Conservation (phyloP, 2,113 vertebrate genomes). For the Python bivittatus region DNA sequence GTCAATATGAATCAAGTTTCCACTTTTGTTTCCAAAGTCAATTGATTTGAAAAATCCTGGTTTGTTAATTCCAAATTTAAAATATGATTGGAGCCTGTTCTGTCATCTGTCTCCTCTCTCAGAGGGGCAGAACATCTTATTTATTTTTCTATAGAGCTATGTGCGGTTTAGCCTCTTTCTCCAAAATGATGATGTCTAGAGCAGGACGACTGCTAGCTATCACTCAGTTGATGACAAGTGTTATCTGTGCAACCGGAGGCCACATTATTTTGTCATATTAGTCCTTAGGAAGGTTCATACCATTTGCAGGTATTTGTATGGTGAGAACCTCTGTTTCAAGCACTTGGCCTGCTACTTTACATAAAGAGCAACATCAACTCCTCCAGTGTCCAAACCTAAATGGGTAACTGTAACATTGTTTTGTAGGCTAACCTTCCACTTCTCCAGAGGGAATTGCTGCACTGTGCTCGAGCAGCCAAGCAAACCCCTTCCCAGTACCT, state of each 20-base stretch:
- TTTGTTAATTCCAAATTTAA: too few relatives aligned
- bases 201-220: neutral
- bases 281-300: neutral
- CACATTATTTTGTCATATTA: neutral
- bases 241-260: neutral
- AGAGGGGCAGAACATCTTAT: neutral
- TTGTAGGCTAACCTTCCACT: constrained; percentile 93
- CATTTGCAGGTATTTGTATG: neutral
- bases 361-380: neutral
- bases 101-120: neutral
- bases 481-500: constrained; percentile 98
- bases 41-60: too few relatives aligned
- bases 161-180: neutral
- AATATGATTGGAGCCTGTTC: neutral
- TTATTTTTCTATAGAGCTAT: neutral
- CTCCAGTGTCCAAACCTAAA: neutral
- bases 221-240: neutral
- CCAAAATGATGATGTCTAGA: neutral
- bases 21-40: too few relatives aligned
- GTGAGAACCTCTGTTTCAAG: neutral
- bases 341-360: neutral
- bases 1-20: too few relatives aligned
- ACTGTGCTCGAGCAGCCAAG: constrained; percentile 96
- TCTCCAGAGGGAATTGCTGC: constrained; percentile 94
- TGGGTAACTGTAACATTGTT: constrained; percentile 15